A percentile compares a stretch with the other conserved stretches of the same genome.
These are phyloP conservation scores for Metacarcinus magister DNA, from an alignment of 2,888 invertebrate species.

Conservation along the genomic window DNA sequence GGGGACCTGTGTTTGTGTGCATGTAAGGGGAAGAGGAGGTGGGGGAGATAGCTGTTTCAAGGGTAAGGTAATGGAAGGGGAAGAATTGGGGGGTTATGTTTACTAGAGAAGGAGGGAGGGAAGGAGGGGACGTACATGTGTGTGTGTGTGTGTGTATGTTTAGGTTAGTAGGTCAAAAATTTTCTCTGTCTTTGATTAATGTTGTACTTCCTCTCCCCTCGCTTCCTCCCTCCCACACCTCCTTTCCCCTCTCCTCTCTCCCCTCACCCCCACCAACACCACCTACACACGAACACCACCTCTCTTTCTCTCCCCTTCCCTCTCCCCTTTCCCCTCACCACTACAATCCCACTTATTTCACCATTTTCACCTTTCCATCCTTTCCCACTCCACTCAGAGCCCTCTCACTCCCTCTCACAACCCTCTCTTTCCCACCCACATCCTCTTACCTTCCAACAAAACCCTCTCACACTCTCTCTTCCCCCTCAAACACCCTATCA, in stretches of 20 bases:
- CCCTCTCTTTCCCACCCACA: background rate
- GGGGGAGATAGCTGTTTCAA: too few relatives aligned
- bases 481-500: background rate
- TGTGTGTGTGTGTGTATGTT: background rate
- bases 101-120: background rate
- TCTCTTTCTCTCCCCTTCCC: background rate
- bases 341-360: background rate
- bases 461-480: background rate
- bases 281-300: too few relatives aligned
- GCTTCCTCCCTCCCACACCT: background rate
- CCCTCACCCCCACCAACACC: too few relatives aligned
- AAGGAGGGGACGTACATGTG: background rate
- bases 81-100: background rate
- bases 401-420: background rate
- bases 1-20: too few relatives aligned
- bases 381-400: background rate
- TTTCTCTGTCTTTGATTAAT: conserved; percentile 11
- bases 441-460: background rate
- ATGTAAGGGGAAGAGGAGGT: too few relatives aligned
- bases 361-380: background rate
- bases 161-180: background rate
- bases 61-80: background rate
- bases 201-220: background rate
- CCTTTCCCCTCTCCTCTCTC: background rate
- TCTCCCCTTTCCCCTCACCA: background rate